Base-by-base conservation (phyloP, 2,797 vertebrate genomes). In the Cyprinella venusta region DNA sequence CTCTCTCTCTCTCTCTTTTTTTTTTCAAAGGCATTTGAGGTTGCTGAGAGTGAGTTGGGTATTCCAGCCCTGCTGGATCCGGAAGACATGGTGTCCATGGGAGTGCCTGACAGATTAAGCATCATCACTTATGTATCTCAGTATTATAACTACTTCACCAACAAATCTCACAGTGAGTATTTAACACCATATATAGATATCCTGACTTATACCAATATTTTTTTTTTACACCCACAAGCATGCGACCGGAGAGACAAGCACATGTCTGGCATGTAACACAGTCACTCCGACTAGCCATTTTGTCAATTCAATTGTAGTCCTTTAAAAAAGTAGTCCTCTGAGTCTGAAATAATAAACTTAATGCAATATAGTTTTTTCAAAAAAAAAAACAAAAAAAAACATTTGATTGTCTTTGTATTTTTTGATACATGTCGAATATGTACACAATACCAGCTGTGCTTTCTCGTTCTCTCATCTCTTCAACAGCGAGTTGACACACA, bases 101-200 rank as follows among this genome's bases (percentile, higher is more conserved):
- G 93, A 83, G 96, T 99, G 61, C 98, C 98, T 0, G 98, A 99
- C 91, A 95, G 98, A 71, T 96, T 99, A 70, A 99, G 98, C 91
- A 91, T 99, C 90, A 99, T 99, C 93, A 99, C 98, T 70, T 99
- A 99, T 0, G 97, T 99, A 84, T 99, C 98, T 0, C 98, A 99
- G 92, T 98, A 98, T 91, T 98, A 99, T 91, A 98, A 98, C 94
- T 95, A 95, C 93, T 99, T 99, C 88, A 95, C 94, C 88, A 94
- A 94, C 90, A 96, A 94, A 87, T 92, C 93, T 63, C 92, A 95
- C 56, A 93, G 94, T 96, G 48, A 19, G 89, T 77, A 33, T 36
- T 33, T 0, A 67, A 4, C 9, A 24, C 50, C 2, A 8, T 12
- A 75, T 8, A 75, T 15, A 59, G 30, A 75, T 56, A 56, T 59